Percentiles rank a stretch among this genome's conserved stretches.
Conservation (phyloP, 1,140 invertebrate genomes). For the Ditylenchus dipsaci region DNA sequence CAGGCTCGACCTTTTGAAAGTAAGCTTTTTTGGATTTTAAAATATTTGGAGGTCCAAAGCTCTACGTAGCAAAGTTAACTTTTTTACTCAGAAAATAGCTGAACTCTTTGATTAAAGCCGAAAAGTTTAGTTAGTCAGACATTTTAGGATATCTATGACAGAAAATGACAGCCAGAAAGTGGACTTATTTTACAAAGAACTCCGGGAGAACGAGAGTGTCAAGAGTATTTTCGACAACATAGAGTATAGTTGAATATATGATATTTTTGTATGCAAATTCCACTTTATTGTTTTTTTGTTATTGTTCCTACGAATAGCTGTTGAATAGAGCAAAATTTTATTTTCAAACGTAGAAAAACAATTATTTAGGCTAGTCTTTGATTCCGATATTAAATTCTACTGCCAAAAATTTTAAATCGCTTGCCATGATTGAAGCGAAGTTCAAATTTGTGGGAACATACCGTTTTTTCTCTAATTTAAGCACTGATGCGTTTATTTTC, state of each 20-base stretch:
- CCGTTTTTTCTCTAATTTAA: too few relatives aligned
- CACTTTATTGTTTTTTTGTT: neutral
- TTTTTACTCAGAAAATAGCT: too few relatives aligned
- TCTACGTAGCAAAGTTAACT: neutral
- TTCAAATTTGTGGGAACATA: too few relatives aligned
- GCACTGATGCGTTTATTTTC: too few relatives aligned
- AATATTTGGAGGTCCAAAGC: neutral
- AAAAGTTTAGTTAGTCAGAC: too few relatives aligned
- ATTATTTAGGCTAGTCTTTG: too few relatives aligned
- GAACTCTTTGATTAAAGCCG: too few relatives aligned
- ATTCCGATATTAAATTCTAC: too few relatives aligned
- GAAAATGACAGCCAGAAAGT: slow-evolving; percentile 28
- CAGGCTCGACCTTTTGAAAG: neutral
- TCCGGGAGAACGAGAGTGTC: slow-evolving; percentile 44
- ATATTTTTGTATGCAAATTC: neutral
- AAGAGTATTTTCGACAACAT: slow-evolving; percentile 50
- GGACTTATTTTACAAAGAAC: slow-evolving; percentile 45
- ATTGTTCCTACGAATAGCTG: neutral
- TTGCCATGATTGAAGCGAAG: too few relatives aligned
- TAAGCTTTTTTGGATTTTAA: neutral
- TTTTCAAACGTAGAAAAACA: too few relatives aligned
- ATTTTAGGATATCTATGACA: slow-evolving; percentile 19
- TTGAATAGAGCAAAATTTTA: too few relatives aligned
- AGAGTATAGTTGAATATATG: neutral
- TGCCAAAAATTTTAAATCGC: too few relatives aligned